Evolutionary conservation across 2,113 vertebrate genomes (phyloP).

Genomic region (Caranx melampygus): DNA sequence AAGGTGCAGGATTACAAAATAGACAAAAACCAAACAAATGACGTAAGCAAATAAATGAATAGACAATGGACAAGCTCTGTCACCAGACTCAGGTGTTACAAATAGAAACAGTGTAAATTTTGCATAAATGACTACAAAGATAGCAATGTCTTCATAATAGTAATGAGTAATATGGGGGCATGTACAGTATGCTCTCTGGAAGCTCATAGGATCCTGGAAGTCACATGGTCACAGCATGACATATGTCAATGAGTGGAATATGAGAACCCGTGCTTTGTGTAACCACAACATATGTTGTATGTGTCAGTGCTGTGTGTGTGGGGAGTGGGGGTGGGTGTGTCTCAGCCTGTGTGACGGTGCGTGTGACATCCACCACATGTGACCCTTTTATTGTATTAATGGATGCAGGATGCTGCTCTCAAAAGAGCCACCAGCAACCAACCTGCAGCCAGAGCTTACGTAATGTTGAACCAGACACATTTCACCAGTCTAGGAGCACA

Average conservation of each 20-base stretch:
- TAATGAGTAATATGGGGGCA: neutral
- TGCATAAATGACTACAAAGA: neutral
- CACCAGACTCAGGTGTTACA: neutral
- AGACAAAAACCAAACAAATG: too few relatives aligned
- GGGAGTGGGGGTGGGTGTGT: neutral
- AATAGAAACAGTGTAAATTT: too few relatives aligned
- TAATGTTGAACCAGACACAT: constrained; percentile 28
- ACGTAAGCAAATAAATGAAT: neutral
- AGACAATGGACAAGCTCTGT: neutral
- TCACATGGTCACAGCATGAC: constrained; percentile 37
- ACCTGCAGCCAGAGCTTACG: constrained; percentile 30
- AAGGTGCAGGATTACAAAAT: too few relatives aligned
- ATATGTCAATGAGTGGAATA: neutral
- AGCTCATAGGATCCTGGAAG: constrained; percentile 21
- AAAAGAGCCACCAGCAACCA: neutral
- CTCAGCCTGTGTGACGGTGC: neutral
- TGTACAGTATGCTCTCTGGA: neutral
- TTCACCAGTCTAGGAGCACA: neutral
- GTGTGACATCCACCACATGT: neutral
- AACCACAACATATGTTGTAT: neutral
- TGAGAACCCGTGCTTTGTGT: constrained; percentile 3
- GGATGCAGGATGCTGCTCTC: neutral
- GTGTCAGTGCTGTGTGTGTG: neutral
- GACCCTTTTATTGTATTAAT: constrained; percentile 16
- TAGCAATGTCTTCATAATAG: neutral